These are phyloP conservation scores for Morone saxatilis DNA, from an alignment of 2,113 vertebrate genomes.

Conservation along the genomic window DNA sequence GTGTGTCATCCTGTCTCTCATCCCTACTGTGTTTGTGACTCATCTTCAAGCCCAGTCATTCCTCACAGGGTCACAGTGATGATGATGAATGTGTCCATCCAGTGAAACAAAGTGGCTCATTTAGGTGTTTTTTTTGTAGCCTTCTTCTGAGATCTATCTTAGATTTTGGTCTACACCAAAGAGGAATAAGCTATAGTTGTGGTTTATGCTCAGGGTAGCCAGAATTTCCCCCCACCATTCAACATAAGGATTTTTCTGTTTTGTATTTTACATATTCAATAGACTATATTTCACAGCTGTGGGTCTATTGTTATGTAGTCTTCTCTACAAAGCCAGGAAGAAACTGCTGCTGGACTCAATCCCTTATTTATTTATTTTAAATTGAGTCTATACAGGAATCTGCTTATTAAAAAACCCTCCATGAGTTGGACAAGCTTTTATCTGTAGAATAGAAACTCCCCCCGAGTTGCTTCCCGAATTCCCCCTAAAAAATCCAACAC, in stretches of 20 bases:
- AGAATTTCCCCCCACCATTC: background rate
- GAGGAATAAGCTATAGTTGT: background rate
- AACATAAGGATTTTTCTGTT: too few relatives aligned
- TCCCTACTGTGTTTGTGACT: background rate
- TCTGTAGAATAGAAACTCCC: background rate
- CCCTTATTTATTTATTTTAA: background rate
- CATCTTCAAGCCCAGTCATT: background rate
- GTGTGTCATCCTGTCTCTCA: background rate
- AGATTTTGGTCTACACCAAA: background rate
- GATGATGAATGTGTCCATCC: background rate
- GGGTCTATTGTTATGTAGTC: background rate
- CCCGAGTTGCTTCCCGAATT: slow-evolving; percentile 11
- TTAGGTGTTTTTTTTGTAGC: background rate
- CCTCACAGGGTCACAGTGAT: background rate
- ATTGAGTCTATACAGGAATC: background rate
- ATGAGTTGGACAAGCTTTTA: background rate
- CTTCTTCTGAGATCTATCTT: too few relatives aligned
- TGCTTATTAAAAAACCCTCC: background rate
- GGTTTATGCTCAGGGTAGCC: background rate
- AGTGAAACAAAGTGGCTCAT: background rate
- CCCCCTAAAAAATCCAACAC: slow-evolving; percentile 13
- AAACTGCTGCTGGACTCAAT: too few relatives aligned
- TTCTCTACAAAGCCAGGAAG: background rate
- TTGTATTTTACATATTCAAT: background rate
- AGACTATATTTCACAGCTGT: too few relatives aligned